Conservation (phyloP, 92 coral and sea anemone species). For the Umimayanthus kanabou region DNA sequence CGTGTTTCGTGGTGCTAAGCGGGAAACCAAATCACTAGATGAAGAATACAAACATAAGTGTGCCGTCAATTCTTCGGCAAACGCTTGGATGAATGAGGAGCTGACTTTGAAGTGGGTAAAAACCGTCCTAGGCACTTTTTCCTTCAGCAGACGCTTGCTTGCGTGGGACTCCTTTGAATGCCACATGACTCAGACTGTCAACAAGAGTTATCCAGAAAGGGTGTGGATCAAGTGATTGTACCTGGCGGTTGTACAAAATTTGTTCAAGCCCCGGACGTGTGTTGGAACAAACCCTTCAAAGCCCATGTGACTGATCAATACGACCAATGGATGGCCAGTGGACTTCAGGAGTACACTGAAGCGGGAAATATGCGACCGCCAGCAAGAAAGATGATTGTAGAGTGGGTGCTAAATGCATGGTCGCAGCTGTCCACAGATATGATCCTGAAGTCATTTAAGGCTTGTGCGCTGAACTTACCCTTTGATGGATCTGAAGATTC, state of each 20-base stretch:
- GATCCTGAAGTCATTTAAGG: not conserved
- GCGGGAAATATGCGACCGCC: slow-evolving; percentile 64
- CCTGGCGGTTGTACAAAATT: slow-evolving; percentile 66
- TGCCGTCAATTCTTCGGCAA: slow-evolving; percentile 42
- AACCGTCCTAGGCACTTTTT: slow-evolving; percentile 40
- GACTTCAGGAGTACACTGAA: slow-evolving; percentile 56
- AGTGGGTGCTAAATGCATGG: slow-evolving; percentile 12
- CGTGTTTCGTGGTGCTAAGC: slow-evolving; percentile 52
- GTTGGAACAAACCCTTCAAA: slow-evolving; percentile 71
- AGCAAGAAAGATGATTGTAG: slow-evolving; percentile 56
- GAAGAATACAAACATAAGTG: slow-evolving; percentile 22
- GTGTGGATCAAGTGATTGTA: slow-evolving; percentile 61
- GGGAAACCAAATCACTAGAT: slow-evolving; percentile 32
- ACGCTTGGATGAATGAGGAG: slow-evolving; percentile 63
- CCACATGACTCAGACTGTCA: slow-evolving; percentile 57
- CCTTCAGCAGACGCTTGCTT: slow-evolving; percentile 47
- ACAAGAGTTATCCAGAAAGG: slow-evolving; percentile 44
- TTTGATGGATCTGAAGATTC: slow-evolving; percentile 7
- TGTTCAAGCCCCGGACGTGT: slow-evolving; percentile 57
- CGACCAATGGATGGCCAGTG: slow-evolving; percentile 69
- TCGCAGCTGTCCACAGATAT: slow-evolving; percentile 6
- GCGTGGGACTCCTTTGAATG: slow-evolving; percentile 71
- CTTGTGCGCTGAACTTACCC: not conserved
- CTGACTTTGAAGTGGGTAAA: too few species aligned
- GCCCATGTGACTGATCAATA: slow-evolving; percentile 63